Evolutionary conservation across 2,888 invertebrate genomes (phyloP).

Genomic region (Listrodromus nycthemerus): DNA sequence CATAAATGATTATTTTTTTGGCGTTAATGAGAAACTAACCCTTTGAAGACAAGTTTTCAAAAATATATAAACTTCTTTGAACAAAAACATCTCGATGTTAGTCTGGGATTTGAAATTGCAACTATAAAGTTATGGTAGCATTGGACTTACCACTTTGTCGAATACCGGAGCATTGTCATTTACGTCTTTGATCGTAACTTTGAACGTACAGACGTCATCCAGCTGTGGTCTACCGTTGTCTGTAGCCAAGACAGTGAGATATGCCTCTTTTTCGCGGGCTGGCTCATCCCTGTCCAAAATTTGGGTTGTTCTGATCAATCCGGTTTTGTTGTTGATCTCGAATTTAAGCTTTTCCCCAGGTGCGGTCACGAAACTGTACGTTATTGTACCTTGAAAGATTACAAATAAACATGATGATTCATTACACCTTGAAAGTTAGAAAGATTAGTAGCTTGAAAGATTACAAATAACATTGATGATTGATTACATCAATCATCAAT

Average conservation of each 20-base stretch:
- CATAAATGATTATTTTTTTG: background rate
- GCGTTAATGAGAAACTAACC: background rate
- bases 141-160: constrained; percentile 91
- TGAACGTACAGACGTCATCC: constrained; percentile 97
- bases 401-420: background rate
- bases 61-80: background rate
- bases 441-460: constrained; percentile 86
- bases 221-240: constrained; percentile 96
- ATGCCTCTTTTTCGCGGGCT: constrained; percentile 91
- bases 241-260: constrained; percentile 95
- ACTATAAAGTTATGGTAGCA: background rate
- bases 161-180: constrained; percentile 96
- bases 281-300: constrained; percentile 96
- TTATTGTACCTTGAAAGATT: constrained; percentile 87
- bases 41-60: constrained; percentile 11
- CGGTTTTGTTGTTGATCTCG: constrained; percentile 91
- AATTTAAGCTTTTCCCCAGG: constrained; percentile 92
- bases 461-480: no score
- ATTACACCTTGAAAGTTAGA: no score
- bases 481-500: no score
- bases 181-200: constrained; percentile 95
- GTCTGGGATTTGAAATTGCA: background rate
- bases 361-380: constrained; percentile 92
- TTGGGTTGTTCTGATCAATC: constrained; percentile 91
- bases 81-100: background rate